Base-by-base conservation (phyloP, 2,113 vertebrate species). In the Mobula hypostoma region DNA sequence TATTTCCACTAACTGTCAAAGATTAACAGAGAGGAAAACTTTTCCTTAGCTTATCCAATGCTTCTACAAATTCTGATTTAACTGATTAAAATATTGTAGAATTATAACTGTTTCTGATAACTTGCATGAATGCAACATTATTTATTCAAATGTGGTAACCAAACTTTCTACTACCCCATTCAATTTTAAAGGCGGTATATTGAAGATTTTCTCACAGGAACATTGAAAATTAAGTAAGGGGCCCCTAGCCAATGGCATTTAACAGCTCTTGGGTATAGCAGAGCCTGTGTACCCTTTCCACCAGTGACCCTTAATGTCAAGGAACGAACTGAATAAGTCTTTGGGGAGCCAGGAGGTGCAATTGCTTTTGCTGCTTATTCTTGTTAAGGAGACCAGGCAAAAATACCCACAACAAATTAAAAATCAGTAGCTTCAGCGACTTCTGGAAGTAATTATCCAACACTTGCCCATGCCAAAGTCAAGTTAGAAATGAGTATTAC, bases 401-500 rank as follows among this genome's bases (percentile, higher is more conserved):
- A 48, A 58, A 85, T 58, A 85, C 48, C 72, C 17, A 29, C 24
- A 85, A 85, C 82, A 85, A 85, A 85, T 85, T 85, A 85, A 56
- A 85, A 85, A 85, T 85, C 82, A 58, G 82, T 85, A 61, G 82
- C 82, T 85, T 58, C 56, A 85, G 24, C 48, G 58, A 48, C 48
- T 85, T 85, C 82, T 85, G 82, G 82, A 85, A 85, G 56, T 85
- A 85, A 61, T 85, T 85, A 85, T 85, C 48, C 48, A 85, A 58
- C 82, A 85, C 56, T 85, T 85, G 82, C 27, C 21, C 24, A 56
- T 85, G 48, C 82, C 19, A 27, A 85, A 85, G 82, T 48, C 48
- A 85, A 85, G 56, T 85, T 85, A 85, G 56, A 85, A 85, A 58
- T 48, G 9, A 85, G 24, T 58, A 58, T 27, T 58, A 85, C 2